A percentile compares a stretch with the other conserved stretches of the same genome.
Evolutionary conservation across 2,888 invertebrate species (phyloP).

Genomic region (Caenorhabditis sp.): DNA sequence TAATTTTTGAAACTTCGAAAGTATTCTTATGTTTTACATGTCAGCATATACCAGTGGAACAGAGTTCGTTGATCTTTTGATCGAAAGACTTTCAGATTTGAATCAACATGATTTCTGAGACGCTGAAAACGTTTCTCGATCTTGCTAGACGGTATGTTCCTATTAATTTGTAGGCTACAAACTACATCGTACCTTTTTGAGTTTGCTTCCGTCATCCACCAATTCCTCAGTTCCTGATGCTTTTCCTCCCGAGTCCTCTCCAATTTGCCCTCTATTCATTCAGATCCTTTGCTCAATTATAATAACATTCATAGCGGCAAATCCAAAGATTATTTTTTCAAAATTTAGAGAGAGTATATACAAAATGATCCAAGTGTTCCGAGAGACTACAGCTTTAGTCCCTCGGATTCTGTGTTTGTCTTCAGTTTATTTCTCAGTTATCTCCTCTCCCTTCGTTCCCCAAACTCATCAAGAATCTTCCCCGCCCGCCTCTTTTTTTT

Average conservation of each 20-base stretch:
- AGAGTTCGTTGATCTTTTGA: neutral
- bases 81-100: neutral
- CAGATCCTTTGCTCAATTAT: neutral
- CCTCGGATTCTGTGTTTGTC: neutral
- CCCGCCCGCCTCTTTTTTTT: no score
- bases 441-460: neutral
- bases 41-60: slow-evolving; percentile 19
- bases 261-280: neutral
- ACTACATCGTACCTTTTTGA: neutral
- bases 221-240: neutral
- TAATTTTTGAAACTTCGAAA: slow-evolving; percentile 8
- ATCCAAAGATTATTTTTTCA: no score
- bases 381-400: no score
- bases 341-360: no score
- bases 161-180: no score
- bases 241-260: neutral
- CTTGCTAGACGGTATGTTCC: neutral
- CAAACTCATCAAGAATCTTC: slow-evolving; percentile 2
- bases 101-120: neutral
- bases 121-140: neutral
- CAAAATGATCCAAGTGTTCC: no score
- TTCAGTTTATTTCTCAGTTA: neutral
- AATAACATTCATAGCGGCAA: no score
- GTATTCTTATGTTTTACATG: slow-evolving; percentile 39
- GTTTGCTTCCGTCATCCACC: neutral